phyloP scores from a whole-genome alignment of 23 tunicate genomes.

The Ascidia mentula region DNA sequence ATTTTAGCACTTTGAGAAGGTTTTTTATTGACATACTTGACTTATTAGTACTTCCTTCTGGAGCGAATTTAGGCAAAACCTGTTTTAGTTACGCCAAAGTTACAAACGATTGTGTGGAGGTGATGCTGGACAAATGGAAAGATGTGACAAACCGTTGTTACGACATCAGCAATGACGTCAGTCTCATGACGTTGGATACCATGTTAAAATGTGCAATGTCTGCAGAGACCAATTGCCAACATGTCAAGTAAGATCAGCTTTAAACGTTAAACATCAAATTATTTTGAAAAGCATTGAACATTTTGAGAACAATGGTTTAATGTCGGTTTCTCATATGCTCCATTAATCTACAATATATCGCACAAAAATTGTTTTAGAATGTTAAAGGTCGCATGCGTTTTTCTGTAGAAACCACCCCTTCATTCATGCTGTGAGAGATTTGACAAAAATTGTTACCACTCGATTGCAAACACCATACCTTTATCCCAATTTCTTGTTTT shows the following conservation, averaged over 20 bases:
- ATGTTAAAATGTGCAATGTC: slow-evolving; percentile 79
- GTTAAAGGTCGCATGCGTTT: neutral
- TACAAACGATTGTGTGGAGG: slow-evolving; percentile 8
- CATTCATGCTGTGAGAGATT: neutral
- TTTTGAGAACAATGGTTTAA: too few relatives aligned
- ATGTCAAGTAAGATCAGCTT: slow-evolving; percentile 37
- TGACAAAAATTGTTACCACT: slow-evolving; percentile 10
- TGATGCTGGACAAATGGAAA: slow-evolving; percentile 36
- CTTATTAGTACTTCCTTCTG: too few relatives aligned
- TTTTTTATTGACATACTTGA: too few relatives aligned
- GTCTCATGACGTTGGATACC: slow-evolving; percentile 73
- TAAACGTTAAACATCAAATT: too few relatives aligned
- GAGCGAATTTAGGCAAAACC: neutral
- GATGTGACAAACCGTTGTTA: neutral
- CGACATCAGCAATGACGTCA: slow-evolving; percentile 26
- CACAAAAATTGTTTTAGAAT: too few relatives aligned
- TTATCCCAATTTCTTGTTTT: slow-evolving; percentile 25
- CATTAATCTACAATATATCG: too few relatives aligned
- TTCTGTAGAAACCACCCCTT: neutral
- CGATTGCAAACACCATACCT: slow-evolving; percentile 23
- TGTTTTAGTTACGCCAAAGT: slow-evolving; percentile 38
- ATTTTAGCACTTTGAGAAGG: too few relatives aligned
- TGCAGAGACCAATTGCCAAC: slow-evolving; percentile 46
- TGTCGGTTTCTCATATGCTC: too few relatives aligned
- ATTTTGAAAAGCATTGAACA: too few relatives aligned